Percentiles rank a stretch among this genome's conserved stretches.
Conservation (phyloP, 2,888 invertebrate species). For the Adela reaumurella region DNA sequence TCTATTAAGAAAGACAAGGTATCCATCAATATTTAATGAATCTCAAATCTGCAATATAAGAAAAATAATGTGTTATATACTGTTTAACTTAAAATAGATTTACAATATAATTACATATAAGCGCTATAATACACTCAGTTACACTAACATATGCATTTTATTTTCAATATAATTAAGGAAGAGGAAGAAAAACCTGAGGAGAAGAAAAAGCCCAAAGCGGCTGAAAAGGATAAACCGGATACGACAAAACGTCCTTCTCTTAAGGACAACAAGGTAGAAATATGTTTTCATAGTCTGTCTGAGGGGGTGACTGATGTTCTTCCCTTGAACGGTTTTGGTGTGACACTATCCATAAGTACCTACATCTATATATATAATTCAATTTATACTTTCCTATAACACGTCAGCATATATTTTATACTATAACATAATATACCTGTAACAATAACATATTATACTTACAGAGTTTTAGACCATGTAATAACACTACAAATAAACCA, state of each 20-base stretch:
- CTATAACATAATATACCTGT: no score
- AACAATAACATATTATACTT: no score
- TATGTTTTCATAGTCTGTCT: background rate
- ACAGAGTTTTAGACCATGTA: no score
- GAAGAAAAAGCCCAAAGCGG: constrained; percentile 37
- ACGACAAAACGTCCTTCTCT: constrained; percentile 40
- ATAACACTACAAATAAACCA: no score
- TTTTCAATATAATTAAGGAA: constrained; percentile 24
- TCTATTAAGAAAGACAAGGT: constrained; percentile 45
- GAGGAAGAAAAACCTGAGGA: constrained; percentile 45
- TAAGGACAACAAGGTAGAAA: constrained; percentile 10
- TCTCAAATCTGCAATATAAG: no score
- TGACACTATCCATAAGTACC: no score
- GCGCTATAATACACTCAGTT: constrained; percentile 4
- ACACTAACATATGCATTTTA: constrained; percentile 1
- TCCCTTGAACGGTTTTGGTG: no score
- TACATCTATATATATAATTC: no score
- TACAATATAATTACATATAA: constrained; percentile 2
- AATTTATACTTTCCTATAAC: no score
- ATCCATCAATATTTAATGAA: constrained; percentile 9
- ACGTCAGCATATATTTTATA: no score
- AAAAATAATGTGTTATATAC: no score
- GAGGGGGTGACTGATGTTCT: background rate
- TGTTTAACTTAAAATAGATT: constrained; percentile 1
- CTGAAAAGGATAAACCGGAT: constrained; percentile 35